These are phyloP conservation scores for Esox masquinongy DNA, from an alignment of 2,797 vertebrate genomes.

Conservation along the genomic window DNA sequence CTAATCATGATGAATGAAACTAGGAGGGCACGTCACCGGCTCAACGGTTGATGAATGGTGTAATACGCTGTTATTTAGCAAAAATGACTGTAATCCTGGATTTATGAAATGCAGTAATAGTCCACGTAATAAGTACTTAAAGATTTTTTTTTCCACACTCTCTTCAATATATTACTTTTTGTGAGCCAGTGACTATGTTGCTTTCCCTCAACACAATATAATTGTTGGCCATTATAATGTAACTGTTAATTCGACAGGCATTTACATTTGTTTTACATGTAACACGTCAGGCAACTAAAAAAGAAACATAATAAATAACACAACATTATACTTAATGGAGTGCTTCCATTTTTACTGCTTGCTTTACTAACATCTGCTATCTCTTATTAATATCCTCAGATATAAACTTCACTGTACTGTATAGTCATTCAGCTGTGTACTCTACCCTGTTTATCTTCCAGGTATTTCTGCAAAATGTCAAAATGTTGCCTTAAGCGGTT, in stretches of 20 bases:
- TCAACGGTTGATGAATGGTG: constrained; percentile 77
- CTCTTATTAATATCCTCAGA: not conserved
- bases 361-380: not conserved
- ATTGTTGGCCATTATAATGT: constrained; percentile 18
- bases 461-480: constrained; percentile 43
- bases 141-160: constrained; percentile 44
- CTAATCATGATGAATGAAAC: constrained; percentile 81
- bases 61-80: constrained; percentile 80
- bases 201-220: constrained; percentile 18
- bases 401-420: not conserved
- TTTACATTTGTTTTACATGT: not conserved
- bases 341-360: not conserved
- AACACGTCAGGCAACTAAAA: not conserved
- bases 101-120: constrained; percentile 68
- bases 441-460: constrained; percentile 3
- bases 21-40: constrained; percentile 67
- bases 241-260: not conserved
- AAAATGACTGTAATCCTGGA: constrained; percentile 70
- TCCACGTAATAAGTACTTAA: constrained; percentile 68
- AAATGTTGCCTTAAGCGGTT: constrained; percentile 41
- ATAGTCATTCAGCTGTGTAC: no score
- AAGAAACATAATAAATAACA: not conserved
- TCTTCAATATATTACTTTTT: constrained; percentile 35
- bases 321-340: not conserved
- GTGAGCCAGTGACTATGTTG: not conserved